Conservation (phyloP, 2,113 vertebrate species). For the Mesocricetus auratus region DNA sequence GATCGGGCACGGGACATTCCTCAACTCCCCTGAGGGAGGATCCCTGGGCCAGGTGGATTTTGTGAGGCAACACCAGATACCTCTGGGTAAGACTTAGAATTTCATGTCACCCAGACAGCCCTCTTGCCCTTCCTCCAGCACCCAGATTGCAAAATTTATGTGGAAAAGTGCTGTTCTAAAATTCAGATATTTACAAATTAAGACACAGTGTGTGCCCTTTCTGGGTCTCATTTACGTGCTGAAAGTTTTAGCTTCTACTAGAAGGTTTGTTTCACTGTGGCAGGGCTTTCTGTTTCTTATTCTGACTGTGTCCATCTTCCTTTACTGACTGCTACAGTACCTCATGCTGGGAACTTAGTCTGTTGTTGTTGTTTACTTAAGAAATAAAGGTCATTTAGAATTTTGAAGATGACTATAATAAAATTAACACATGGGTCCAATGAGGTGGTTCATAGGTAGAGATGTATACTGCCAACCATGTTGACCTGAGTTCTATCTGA, state of each 20-base stretch:
- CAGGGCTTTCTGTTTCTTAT: not conserved
- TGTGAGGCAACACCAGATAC: slow-evolving; percentile 90
- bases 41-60: slow-evolving; percentile 91
- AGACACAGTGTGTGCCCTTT: not conserved
- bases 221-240: slow-evolving; percentile 42
- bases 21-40: slow-evolving; percentile 88
- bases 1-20: slow-evolving; percentile 97
- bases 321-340: not conserved
- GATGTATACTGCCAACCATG: not conserved
- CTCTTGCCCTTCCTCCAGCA: not conserved
- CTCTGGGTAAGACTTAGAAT: slow-evolving; percentile 90
- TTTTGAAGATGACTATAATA: slow-evolving; percentile 58
- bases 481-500: not conserved
- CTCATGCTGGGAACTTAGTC: not conserved
- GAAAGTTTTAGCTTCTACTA: slow-evolving; percentile 16
- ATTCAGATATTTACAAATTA: slow-evolving; percentile 46
- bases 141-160: not conserved
- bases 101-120: not conserved
- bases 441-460: not conserved
- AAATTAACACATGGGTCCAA: not conserved
- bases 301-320: not conserved
- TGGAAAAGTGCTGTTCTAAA: slow-evolving; percentile 42
- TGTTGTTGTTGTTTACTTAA: not conserved
- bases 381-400: slow-evolving; percentile 12
- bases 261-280: not conserved